Evolutionary conservation across 1,140 invertebrate genomes (phyloP).

Genomic region (Cydia fagiglandana): DNA sequence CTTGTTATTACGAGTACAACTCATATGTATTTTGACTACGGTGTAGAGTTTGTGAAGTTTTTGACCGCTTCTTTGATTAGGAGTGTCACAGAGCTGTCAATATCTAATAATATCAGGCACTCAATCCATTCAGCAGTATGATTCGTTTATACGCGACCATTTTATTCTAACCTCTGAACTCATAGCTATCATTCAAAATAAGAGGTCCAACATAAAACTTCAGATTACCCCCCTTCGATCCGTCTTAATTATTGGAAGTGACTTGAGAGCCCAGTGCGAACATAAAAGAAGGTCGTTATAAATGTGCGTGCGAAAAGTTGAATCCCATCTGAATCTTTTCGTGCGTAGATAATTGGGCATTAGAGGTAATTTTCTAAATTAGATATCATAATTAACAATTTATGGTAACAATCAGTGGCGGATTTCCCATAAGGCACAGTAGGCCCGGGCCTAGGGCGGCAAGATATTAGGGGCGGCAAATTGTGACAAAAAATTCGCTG

Average conservation of each 20-base stretch:
- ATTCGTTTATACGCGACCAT: background rate
- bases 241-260: background rate
- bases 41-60: too few species aligned
- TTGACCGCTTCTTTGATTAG: too few species aligned
- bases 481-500: too few species aligned
- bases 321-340: slow-evolving; percentile 6
- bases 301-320: background rate
- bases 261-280: background rate
- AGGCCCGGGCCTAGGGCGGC: too few species aligned
- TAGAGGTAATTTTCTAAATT: background rate
- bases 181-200: background rate
- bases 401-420: too few species aligned
- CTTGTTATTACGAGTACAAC: too few species aligned
- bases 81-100: background rate
- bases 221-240: background rate
- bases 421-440: too few species aligned
- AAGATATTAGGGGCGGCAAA: too few species aligned
- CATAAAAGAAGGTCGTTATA: background rate
- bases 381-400: too few species aligned
- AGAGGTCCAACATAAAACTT: slow-evolving; percentile 4
- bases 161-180: too few species aligned
- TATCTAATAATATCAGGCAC: background rate
- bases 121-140: background rate
- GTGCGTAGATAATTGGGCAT: background rate
- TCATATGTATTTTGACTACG: too few species aligned